Base-by-base conservation (phyloP, 2,113 vertebrate genomes). In the Vimba vimba region DNA sequence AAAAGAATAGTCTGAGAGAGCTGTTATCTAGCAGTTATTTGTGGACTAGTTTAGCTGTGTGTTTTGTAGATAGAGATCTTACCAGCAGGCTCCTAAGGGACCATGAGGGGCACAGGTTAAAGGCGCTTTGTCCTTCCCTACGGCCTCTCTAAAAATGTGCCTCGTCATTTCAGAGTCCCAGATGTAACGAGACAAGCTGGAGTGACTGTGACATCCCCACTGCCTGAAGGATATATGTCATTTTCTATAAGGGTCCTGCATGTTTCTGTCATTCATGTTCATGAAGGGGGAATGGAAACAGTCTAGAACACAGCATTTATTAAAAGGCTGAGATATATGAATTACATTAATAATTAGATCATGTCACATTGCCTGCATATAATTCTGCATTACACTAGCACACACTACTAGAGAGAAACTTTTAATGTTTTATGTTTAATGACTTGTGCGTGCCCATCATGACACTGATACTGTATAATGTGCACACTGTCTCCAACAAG, bases 171-270 rank as follows among this genome's bases (percentile, higher is more conserved):
- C 57, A 74, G 66, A 82, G 60, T 13, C 64, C 57, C 87, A 79
- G 76, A 88, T 69, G 57, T 86, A 83, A 86, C 36, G 50, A 79
- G 87, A 88, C 87, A 88, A 78, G 68, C 75, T 82, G 30, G 25
- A 79, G 55, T 74, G 80, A 86, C 55, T 60, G 45, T 33, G 66
- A 86, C 85, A 88, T 79, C 79, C 64, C n/a, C 55, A 84, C 15
- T 45, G 87, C 84, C 87, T 68, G 76, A 83, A 86, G 66, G 84
- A 68, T 60, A 77, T 76, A 59, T 59, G 55, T 86, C 55, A 78
- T 33, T 82, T 55, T 23, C 73, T 85, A 25, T 79, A 79, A 64
- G 68, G 12, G 27, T 33, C 17, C 4, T 5, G 76, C 64, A 45
- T 86, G 47, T 59, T n/a, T 82, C 79, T 59, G 74, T 82, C 50